Percentiles rank a stretch among this genome's conserved stretches.
Evolutionary conservation across 1,140 invertebrate genomes (phyloP).

Genomic region (Heliconius eleuchia): DNA sequence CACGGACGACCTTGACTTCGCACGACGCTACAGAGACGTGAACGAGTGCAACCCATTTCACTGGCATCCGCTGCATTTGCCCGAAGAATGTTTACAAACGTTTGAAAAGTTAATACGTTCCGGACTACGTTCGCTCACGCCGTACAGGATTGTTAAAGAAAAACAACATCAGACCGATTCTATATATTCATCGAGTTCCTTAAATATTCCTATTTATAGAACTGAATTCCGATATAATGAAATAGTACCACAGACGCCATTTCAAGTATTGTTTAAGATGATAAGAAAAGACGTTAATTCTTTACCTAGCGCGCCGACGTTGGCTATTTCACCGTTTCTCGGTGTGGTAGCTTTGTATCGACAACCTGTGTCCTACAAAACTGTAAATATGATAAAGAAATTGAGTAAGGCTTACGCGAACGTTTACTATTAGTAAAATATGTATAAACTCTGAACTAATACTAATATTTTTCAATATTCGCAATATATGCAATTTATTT

Average conservation of each 20-base stretch:
- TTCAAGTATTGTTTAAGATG: slow-evolving; percentile 50
- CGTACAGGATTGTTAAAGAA: slow-evolving; percentile 46
- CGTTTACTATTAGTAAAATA: neutral
- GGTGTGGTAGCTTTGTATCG: slow-evolving; percentile 60
- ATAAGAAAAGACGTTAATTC: slow-evolving; percentile 52
- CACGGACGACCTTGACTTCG: slow-evolving; percentile 67
- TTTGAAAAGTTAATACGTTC: slow-evolving; percentile 55
- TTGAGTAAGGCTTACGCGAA: slow-evolving; percentile 47
- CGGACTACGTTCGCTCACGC: slow-evolving; percentile 37
- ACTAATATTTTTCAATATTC: no score
- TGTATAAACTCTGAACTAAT: neutral
- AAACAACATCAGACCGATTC: slow-evolving; percentile 10
- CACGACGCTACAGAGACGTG: slow-evolving; percentile 57
- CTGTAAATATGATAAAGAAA: slow-evolving; percentile 54
- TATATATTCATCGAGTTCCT: slow-evolving; percentile 10
- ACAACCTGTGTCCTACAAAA: slow-evolving; percentile 62
- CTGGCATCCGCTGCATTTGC: slow-evolving; percentile 69
- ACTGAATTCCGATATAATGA: neutral
- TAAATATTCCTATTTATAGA: neutral
- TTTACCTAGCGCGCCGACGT: slow-evolving; percentile 49
- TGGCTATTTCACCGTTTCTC: slow-evolving; percentile 49
- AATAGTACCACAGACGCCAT: slow-evolving; percentile 2
- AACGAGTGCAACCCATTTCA: slow-evolving; percentile 68
- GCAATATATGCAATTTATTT: no score
- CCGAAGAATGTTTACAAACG: slow-evolving; percentile 56